Conservation (phyloP, 2,797 vertebrate species). For the Pangasius mekongensis region DNA sequence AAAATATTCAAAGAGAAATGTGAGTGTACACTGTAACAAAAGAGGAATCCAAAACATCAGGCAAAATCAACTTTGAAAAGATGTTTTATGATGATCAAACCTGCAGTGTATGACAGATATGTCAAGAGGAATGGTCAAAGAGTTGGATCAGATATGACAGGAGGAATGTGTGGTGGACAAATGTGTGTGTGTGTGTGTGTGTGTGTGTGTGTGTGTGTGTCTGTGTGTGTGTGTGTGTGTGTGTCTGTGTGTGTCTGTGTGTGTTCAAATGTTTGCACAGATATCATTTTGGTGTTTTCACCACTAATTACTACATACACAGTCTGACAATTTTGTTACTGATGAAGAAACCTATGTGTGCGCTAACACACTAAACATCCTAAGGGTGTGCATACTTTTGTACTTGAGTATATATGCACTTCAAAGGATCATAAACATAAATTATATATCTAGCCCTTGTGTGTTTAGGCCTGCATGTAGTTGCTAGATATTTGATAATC, state of each 20-base stretch:
- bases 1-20: background rate
- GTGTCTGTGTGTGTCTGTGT: background rate
- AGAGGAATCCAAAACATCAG: background rate
- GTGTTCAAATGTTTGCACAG: background rate
- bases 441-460: background rate
- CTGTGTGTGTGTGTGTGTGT: background rate
- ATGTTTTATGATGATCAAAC: background rate
- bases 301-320: background rate
- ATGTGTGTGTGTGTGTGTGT: background rate
- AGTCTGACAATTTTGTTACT: background rate
- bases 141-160: background rate
- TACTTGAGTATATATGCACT: background rate
- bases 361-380: background rate
- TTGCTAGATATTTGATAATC: conserved; percentile 7
- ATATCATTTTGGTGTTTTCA: background rate
- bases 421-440: background rate
- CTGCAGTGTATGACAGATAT: background rate
- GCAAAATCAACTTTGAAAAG: background rate
- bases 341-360: background rate
- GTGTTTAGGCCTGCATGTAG: background rate
- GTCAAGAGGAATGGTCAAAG: background rate
- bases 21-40: background rate
- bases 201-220: background rate
- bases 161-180: background rate
- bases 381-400: background rate